phyloP scores from a whole-genome alignment of 2,113 vertebrate species.

The Ptilorrhoa leucosticta region DNA sequence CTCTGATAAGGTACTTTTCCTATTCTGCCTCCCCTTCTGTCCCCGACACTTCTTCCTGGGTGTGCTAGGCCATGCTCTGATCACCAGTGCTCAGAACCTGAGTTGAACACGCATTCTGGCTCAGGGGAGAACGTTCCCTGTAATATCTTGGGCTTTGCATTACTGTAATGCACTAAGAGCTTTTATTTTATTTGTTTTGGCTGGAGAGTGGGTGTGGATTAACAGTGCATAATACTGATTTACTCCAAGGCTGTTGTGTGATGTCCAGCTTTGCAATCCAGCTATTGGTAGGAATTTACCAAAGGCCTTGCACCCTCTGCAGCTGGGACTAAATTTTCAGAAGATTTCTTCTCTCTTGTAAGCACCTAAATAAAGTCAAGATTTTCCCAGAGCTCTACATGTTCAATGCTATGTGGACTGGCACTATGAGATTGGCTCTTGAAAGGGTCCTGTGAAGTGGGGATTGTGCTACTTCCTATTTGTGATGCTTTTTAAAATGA shows the following conservation, averaged over 20 bases:
- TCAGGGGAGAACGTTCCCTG: neutral
- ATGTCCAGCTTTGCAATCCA: neutral
- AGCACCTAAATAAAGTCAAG: neutral
- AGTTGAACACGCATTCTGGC: neutral
- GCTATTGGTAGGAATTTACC: neutral
- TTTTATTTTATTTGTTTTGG: conserved; percentile 33
- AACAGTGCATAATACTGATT: neutral
- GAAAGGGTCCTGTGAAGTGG: neutral
- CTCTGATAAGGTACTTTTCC: neutral
- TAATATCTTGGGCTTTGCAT: neutral
- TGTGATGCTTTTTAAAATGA: neutral
- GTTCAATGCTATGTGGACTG: neutral
- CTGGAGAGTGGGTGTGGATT: conserved; percentile 2
- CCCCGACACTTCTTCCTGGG: neutral
- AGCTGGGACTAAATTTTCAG: neutral
- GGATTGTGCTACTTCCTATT: neutral
- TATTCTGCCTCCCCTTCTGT: neutral
- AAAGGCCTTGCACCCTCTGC: neutral
- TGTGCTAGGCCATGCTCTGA: neutral
- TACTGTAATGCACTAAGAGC: neutral
- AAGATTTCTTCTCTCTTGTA: neutral
- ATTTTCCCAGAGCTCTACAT: neutral
- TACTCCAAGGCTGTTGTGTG: neutral
- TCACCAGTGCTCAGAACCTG: neutral
- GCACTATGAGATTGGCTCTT: neutral